Base-by-base conservation (phyloP, 2,113 vertebrate species). In the Silurus meridionalis region DNA sequence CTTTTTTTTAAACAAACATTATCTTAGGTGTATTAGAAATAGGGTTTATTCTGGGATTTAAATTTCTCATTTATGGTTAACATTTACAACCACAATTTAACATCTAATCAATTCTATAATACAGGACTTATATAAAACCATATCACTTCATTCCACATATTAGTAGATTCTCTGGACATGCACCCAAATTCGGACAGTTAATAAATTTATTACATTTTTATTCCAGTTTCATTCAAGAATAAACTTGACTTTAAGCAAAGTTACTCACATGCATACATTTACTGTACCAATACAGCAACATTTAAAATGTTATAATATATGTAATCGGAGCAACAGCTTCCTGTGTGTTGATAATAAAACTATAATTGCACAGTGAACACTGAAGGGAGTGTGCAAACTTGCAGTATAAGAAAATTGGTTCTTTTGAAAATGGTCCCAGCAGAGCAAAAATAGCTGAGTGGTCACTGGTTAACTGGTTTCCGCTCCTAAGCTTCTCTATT, bases 381-480 rank as follows among this genome's bases (percentile, higher is more conserved):
- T 79, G 10, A 37, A 57, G 5, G 28, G 28, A 13, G 57, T 14
- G 52, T 53, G 52, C 50, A 77, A 77, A 14, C n/a, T 77, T 53
- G 50, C 50, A 77, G 25, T 17, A 55, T 37, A 79, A 58, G 25
- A 58, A 3, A 58, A 19, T 37, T 0, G 4, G 52, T 57, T 79
- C 23, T 58, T 57, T 79, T 79, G 9, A 57, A 48, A 63, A 48
- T 52, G 80, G 80, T 17, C 80, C 80, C 80, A 52, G 28, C 14
- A 69, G n/a, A 66, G 71, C 63, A 83, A 23, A 87, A n/a, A 69
- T 52, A 69, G 81, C 63, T 69, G 72, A 81, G 74, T 83, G 50
- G 25, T 79, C 77, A 79, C 77, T 78, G 28, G 52, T n/a, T 63
- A 79, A 46, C 52, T 85, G 66, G 53, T 23, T 17, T 55, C 23